Evolutionary conservation across 2,113 vertebrate species (phyloP).

Genomic region (western clawed frog (Xenopus tropicalis)): UCB_Xtro_10.0 CM004445.2:37356001-37356500

Average conservation of each 20-base stretch:
- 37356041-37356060: not conserved
- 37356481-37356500: too few relatives aligned
- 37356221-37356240: conserved; percentile 24
- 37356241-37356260: conserved; percentile 41
- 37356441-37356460: too few relatives aligned
- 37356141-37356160: conserved; percentile 12
- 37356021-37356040: too few relatives aligned
- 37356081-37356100: conserved; percentile 20
- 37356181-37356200: conserved; percentile 17
- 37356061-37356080: conserved; percentile 13
- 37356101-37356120: not conserved
- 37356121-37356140: conserved; percentile 28
- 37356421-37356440: too few relatives aligned
- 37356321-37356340: too few relatives aligned
- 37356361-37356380: too few relatives aligned
- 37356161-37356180: conserved; percentile 29
- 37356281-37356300: conserved; percentile 4
- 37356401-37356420: too few relatives aligned
- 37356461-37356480: too few relatives aligned
- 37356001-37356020: too few relatives aligned
- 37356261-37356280: conserved; percentile 33
- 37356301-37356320: too few relatives aligned
- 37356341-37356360: too few relatives aligned
- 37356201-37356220: conserved; percentile 34
- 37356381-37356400: too few relatives aligned